These are phyloP conservation scores for Thalassophryne amazonica DNA, from an alignment of 2,797 vertebrate species.

Conservation along the genomic window DNA sequence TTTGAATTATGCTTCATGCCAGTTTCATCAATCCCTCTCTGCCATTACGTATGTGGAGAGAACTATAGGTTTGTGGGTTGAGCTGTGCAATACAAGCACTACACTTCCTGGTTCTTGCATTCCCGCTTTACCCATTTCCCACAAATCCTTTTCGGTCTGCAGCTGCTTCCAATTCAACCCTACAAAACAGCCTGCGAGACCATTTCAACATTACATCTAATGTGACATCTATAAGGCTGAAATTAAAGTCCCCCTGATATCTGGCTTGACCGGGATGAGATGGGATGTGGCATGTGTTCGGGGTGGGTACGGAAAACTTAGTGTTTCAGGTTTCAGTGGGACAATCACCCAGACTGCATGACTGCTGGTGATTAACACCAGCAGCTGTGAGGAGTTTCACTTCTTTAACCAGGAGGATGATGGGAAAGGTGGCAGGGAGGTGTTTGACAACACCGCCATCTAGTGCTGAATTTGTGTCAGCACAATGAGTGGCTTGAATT, in stretches of 20 bases:
- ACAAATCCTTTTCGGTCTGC: conserved; percentile 45
- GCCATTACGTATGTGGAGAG: no score
- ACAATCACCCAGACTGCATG: conserved; percentile 53
- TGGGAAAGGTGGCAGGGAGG: conserved; percentile 1
- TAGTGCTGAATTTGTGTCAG: conserved; percentile 49
- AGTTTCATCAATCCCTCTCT: no score
- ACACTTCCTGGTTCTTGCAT: conserved; percentile 45
- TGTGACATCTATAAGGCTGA: conserved; percentile 66
- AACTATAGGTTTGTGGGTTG: conserved; percentile 30
- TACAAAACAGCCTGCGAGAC: conserved; percentile 51
- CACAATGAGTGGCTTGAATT: conserved; percentile 7
- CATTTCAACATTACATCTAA: conserved; percentile 52
- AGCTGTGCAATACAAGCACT: conserved; percentile 26
- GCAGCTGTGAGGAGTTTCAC: conserved; percentile 46
- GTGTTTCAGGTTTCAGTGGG: conserved; percentile 58
- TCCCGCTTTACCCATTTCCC: conserved; percentile 41
- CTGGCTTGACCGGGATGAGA: conserved; percentile 48
- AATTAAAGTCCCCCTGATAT: conserved; percentile 67
- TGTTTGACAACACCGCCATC: conserved; percentile 65
- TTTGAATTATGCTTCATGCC: no score
- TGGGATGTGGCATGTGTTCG: conserved; percentile 42
- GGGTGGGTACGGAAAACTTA: conserved; percentile 14
- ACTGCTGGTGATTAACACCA: conserved; percentile 61
- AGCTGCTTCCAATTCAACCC: conserved; percentile 68
- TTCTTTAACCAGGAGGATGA: conserved; percentile 4